Evolutionary conservation across 2,797 vertebrate genomes (phyloP).

Genomic region (Paedocypris micromegethes): DNA sequence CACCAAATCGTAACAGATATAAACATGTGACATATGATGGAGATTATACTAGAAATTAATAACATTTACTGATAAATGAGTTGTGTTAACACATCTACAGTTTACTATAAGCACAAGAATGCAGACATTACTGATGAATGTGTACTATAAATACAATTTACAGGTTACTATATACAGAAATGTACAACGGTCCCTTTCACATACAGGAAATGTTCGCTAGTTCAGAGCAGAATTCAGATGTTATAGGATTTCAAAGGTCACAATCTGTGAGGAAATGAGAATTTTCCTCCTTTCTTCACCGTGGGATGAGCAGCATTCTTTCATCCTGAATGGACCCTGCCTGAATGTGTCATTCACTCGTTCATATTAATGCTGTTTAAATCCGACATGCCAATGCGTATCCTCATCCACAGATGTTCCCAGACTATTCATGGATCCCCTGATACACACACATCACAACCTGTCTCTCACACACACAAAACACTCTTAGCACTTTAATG

Average conservation of each 20-base stretch:
- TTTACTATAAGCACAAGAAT: too few species aligned
- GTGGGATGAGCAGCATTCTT: conserved; percentile 36
- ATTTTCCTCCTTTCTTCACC: conserved; percentile 40
- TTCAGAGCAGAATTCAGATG: too few species aligned
- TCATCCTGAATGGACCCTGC: conserved; percentile 33
- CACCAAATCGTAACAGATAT: too few species aligned
- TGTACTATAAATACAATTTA: too few species aligned
- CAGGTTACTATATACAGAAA: too few species aligned
- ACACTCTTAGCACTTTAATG: conserved; percentile 8
- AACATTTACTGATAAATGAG: too few species aligned
- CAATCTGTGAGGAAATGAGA: conserved; percentile 43
- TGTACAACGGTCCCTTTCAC: too few species aligned
- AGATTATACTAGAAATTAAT: too few species aligned
- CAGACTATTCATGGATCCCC: not conserved
- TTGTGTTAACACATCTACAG: too few species aligned
- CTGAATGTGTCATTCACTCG: conserved; percentile 22
- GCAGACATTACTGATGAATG: too few species aligned
- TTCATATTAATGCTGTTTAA: conserved; percentile 27
- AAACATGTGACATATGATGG: too few species aligned
- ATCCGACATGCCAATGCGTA: conserved; percentile 13
- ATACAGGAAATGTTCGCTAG: too few species aligned
- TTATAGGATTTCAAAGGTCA: conserved; percentile 43
- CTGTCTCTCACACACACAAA: conserved; percentile 4
- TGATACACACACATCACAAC: not conserved
- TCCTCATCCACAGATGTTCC: conserved; percentile 11